These are phyloP conservation scores for Tetranychus piercei DNA, from an alignment of 2,888 invertebrate species.

Conservation along the genomic window DNA sequence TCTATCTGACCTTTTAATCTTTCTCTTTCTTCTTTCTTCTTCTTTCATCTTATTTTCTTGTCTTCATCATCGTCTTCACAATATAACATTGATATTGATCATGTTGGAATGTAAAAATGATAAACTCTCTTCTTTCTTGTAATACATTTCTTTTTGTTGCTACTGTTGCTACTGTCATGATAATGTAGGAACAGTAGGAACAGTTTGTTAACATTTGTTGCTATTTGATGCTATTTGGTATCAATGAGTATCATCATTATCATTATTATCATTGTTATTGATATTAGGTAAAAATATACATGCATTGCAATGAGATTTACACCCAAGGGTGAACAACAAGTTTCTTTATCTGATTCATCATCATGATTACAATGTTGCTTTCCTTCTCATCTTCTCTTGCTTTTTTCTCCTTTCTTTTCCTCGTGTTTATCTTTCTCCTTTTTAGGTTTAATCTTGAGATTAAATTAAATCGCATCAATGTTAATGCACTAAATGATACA, in stretches of 20 bases:
- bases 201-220: not conserved
- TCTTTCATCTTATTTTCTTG: not conserved
- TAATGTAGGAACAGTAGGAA: not conserved
- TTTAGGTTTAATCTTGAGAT: not conserved
- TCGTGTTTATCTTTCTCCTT: not conserved
- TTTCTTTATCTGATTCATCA: not conserved
- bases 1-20: not conserved
- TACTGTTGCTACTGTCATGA: not conserved
- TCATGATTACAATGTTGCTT: not conserved
- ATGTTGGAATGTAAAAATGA: not conserved
- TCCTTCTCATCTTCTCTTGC: not conserved
- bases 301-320: not conserved
- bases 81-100: not conserved
- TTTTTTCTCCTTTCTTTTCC: not conserved
- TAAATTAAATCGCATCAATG: no score
- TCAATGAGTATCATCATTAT: not conserved
- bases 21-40: not conserved
- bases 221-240: not conserved
- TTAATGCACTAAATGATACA: no score
- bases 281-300: not conserved
- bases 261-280: not conserved
- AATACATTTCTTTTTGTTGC: not conserved
- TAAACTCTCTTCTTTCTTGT: not conserved
- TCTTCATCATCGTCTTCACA: not conserved
- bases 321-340: not conserved